phyloP scores from a whole-genome alignment of 2,113 vertebrate species.

The Protobothrops flavoviridis region DNA sequence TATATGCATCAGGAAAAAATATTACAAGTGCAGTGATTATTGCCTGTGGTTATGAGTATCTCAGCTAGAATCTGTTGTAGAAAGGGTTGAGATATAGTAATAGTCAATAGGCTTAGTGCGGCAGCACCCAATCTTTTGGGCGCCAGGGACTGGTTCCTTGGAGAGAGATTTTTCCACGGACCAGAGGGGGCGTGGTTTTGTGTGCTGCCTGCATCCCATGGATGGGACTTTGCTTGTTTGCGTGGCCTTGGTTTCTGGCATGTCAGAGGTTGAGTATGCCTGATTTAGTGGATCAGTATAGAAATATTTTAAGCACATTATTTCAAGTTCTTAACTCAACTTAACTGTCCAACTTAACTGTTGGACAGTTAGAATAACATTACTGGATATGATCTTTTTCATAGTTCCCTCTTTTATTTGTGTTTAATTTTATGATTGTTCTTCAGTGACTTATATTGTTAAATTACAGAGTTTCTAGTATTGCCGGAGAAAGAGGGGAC shows the following conservation, averaged over 20 bases:
- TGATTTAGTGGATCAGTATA: background rate
- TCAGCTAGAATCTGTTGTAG: background rate
- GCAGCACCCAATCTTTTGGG: too few relatives aligned
- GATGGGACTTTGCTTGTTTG: too few relatives aligned
- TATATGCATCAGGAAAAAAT: background rate
- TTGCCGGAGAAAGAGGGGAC: conserved; percentile 37
- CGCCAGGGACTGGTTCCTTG: too few relatives aligned
- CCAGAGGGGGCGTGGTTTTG: too few relatives aligned
- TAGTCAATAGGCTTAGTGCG: background rate
- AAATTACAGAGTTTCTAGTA: conserved; percentile 4
- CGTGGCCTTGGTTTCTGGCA: too few relatives aligned
- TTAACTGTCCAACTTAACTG: too few relatives aligned
- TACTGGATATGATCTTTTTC: background rate
- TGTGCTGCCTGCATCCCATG: too few relatives aligned
- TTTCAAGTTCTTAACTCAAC: background rate
- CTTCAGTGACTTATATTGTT: conserved; percentile 42
- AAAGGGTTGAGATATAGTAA: background rate
- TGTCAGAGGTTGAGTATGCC: too few relatives aligned
- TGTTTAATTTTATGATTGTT: background rate
- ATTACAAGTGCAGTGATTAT: background rate
- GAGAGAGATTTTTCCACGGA: too few relatives aligned
- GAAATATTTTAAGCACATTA: background rate
- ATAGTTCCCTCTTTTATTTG: background rate
- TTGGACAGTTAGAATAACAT: background rate
- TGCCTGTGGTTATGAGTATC: background rate